A percentile compares a stretch with the other conserved stretches of the same genome.
phyloP scores from a whole-genome alignment of 2,797 vertebrate species.

The Urosaurus nigricauda region DNA sequence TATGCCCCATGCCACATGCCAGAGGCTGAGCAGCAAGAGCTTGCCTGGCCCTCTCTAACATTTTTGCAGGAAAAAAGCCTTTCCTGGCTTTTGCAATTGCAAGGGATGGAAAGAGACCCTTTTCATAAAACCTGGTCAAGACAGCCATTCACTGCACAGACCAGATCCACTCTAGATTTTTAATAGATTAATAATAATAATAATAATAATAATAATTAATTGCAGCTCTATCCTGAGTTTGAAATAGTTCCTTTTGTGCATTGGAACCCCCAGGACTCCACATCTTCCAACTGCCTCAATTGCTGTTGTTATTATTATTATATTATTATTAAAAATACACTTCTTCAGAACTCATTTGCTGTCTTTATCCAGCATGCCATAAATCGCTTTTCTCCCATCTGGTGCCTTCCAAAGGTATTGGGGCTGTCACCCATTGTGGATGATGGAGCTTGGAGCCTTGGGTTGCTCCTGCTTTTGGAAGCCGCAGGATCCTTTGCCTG shows the following conservation, averaged over 20 bases:
- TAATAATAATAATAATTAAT: no score
- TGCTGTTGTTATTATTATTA: no score
- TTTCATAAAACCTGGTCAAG: conserved; percentile 74
- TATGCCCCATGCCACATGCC: rapidly evolving
- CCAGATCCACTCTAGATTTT: neutral
- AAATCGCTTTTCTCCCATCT: neutral
- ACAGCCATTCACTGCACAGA: conserved; percentile 68
- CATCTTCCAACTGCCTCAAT: no score
- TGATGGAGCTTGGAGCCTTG: no score
- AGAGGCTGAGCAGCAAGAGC: conserved; percentile 20
- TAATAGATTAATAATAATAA: neutral
- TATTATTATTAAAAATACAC: neutral
- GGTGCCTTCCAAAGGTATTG: no score
- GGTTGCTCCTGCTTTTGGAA: no score
- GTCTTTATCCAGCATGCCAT: neutral
- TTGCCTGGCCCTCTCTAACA: conserved; percentile 21
- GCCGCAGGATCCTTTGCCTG: no score
- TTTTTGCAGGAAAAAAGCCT: conserved; percentile 49
- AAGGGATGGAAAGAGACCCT: conserved; percentile 68
- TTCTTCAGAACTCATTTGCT: neutral
- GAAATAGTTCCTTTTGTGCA: no score
- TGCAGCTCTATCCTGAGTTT: no score
- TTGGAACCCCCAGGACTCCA: no score
- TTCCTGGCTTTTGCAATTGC: conserved; percentile 54
- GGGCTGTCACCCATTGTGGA: no score